These are phyloP conservation scores for Hippasteria phrygiana DNA, from an alignment of 53 echinoderm and acorn worm species.

Conservation along the genomic window DNA sequence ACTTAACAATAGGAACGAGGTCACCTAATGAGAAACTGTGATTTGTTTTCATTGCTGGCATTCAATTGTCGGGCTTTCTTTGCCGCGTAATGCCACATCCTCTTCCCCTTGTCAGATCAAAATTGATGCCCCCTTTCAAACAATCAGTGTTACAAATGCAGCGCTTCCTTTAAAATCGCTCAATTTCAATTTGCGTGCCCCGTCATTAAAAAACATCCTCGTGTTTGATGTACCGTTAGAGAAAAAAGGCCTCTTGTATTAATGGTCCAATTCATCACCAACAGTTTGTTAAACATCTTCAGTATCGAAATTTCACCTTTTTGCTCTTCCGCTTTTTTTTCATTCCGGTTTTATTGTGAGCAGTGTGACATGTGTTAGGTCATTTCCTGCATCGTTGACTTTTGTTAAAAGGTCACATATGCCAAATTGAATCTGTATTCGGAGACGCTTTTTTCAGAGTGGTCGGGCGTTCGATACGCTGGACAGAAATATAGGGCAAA, in stretches of 20 bases:
- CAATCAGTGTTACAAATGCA: background rate
- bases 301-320: background rate
- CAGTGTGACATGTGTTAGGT: too few species aligned
- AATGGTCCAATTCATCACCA: background rate
- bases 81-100: background rate
- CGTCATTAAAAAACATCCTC: background rate
- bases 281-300: background rate
- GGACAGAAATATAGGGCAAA: background rate
- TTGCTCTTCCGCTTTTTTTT: background rate
- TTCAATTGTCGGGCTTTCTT: background rate
- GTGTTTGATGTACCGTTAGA: background rate
- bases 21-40: background rate
- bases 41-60: background rate
- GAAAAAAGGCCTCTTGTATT: background rate
- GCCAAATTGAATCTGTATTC: conserved; percentile 24
- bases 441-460: background rate
- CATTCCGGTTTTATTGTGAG: background rate
- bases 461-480: background rate
- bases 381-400: background rate
- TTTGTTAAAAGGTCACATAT: conserved; percentile 1
- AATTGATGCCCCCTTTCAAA: background rate
- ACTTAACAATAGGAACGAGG: background rate
- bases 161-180: background rate
- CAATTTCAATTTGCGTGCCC: background rate
- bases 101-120: background rate